phyloP scores from a whole-genome alignment of 2,797 vertebrate genomes.

The Catamblyrhynchus diadema region DNA sequence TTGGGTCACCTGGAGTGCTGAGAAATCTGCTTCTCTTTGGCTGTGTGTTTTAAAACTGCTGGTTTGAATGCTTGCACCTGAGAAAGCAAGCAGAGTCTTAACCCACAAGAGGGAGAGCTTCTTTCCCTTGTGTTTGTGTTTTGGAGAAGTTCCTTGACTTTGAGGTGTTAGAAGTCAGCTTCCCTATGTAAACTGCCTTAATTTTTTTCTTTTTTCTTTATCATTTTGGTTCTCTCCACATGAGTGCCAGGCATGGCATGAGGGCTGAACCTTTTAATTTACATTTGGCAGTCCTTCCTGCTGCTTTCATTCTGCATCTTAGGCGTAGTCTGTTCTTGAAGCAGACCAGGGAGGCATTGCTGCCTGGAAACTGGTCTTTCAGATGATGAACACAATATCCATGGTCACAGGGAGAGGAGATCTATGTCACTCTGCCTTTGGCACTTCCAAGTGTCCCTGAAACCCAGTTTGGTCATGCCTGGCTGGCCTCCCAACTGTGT shows the following conservation, averaged over 20 bases:
- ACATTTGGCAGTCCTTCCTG: neutral
- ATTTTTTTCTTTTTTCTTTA: neutral
- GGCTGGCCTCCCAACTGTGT: neutral
- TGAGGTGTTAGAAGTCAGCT: conserved; percentile 50
- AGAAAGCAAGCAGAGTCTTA: conserved; percentile 51
- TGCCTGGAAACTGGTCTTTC: neutral
- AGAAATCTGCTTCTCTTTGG: conserved; percentile 30
- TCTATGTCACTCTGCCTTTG: neutral
- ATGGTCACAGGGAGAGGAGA: neutral
- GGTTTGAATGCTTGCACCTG: conserved; percentile 28
- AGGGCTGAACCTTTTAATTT: conserved; percentile 40
- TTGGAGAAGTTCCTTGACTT: conserved; percentile 39
- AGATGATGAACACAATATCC: neutral
- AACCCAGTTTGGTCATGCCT: neutral
- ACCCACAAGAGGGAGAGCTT: neutral
- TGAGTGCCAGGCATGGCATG: conserved; percentile 39
- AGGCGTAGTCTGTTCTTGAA: neutral
- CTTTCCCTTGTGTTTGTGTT: conserved; percentile 36
- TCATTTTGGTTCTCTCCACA: conserved; percentile 43
- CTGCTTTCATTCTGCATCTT: conserved; percentile 2
- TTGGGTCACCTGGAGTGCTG: conserved; percentile 41
- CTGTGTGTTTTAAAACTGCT: conserved; percentile 10
- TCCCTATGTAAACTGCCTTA: conserved; percentile 61
- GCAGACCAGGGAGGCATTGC: neutral
- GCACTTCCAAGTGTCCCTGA: neutral